Evolutionary conservation across 2,888 invertebrate genomes (phyloP).

Genomic region (Lepetodrilus schrolli): DNA sequence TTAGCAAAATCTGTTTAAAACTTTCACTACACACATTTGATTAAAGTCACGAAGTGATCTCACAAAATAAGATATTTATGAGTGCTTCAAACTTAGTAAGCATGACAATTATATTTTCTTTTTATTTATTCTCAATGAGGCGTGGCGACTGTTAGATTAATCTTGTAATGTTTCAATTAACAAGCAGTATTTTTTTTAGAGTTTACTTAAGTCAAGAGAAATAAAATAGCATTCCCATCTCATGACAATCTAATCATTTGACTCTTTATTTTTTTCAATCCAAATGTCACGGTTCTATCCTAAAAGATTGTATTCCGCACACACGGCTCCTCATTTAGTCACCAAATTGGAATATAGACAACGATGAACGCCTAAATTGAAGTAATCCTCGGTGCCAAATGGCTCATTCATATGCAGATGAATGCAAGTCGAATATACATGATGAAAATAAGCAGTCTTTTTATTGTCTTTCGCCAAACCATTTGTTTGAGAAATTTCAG

Average conservation of each 20-base stretch:
- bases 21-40: constrained; percentile 23
- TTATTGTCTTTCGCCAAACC: constrained; percentile 4
- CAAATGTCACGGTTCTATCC: too few species aligned
- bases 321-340: too few species aligned
- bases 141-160: constrained; percentile 7
- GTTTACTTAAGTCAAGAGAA: constrained; percentile 13
- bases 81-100: constrained; percentile 23
- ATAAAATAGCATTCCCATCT: too few species aligned
- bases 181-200: not conserved
- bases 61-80: constrained; percentile 25
- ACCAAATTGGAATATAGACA: not conserved
- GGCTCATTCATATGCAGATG: constrained; percentile 13
- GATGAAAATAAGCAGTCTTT: constrained; percentile 28
- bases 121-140: constrained; percentile 24
- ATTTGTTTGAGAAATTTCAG: constrained; percentile 30
- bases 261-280: too few species aligned
- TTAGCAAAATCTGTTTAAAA: constrained; percentile 17
- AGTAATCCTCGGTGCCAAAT: too few species aligned
- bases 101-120: constrained; percentile 30
- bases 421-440: constrained; percentile 28
- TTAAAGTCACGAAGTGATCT: constrained; percentile 9
- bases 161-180: constrained; percentile 28
- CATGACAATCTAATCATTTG: too few species aligned
- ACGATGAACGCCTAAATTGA: too few species aligned
- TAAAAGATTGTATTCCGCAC: too few species aligned